Evolutionary conservation across 2,888 invertebrate species (phyloP).

Genomic region (Digitonthophagus gazella): DNA sequence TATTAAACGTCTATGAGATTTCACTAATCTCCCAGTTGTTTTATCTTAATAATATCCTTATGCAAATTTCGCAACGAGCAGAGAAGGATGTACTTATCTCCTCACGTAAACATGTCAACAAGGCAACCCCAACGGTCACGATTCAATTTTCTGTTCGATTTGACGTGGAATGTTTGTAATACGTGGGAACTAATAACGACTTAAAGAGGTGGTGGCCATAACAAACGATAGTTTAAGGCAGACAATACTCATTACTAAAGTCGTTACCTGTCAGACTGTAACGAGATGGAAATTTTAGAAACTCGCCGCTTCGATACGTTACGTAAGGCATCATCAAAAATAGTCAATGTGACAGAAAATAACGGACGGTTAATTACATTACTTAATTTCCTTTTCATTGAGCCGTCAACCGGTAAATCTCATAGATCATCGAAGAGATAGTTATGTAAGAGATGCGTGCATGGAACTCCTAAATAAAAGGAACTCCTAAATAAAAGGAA

Average conservation of each 20-base stretch:
- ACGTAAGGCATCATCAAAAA: constrained; percentile 7
- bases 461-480: neutral
- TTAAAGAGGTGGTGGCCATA: neutral
- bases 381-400: constrained; percentile 11
- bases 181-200: neutral
- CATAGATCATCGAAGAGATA: constrained; percentile 11
- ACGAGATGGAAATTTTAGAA: constrained; percentile 13
- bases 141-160: neutral
- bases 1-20: neutral
- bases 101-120: neutral
- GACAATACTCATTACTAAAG: neutral
- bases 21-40: neutral
- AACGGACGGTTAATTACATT: constrained; percentile 12
- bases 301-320: constrained; percentile 7
- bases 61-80: neutral
- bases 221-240: neutral
- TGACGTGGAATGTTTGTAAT: neutral
- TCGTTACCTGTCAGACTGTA: constrained; percentile 1
- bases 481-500: too few relatives aligned
- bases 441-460: neutral
- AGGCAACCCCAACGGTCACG: neutral
- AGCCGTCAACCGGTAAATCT: constrained; percentile 8
- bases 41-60: neutral
- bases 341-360: constrained; percentile 16
- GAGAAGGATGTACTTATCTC: neutral